Percentiles rank a stretch among this genome's conserved stretches.
Evolutionary conservation across 2,113 vertebrate genomes (phyloP).

Genomic region (Tetraodon nigroviridis): DNA sequence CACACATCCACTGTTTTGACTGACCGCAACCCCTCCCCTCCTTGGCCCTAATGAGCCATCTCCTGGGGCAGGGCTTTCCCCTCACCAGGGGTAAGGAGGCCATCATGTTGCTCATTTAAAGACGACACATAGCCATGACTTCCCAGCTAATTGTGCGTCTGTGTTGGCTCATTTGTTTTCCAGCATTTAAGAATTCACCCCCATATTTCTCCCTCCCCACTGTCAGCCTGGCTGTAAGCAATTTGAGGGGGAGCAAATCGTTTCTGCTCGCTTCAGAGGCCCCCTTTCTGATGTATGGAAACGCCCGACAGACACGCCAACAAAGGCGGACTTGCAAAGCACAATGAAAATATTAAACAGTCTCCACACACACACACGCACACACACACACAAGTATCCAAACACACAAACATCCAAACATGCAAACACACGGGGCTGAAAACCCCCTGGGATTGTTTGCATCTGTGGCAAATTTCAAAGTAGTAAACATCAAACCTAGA

Average conservation of each 20-base stretch:
- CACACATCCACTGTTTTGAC: slow-evolving; percentile 59
- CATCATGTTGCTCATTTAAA: slow-evolving; percentile 87
- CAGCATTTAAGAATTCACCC: slow-evolving; percentile 81
- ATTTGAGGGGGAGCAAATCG: slow-evolving; percentile 69
- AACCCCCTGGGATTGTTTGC: slow-evolving; percentile 66
- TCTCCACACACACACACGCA: slow-evolving; percentile 14
- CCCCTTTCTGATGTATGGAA: slow-evolving; percentile 53
- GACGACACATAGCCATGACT: slow-evolving; percentile 81
- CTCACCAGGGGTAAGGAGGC: slow-evolving; percentile 82
- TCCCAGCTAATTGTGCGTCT: slow-evolving; percentile 81
- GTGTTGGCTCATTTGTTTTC: slow-evolving; percentile 82
- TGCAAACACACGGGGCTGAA: slow-evolving; percentile 7
- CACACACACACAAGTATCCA: slow-evolving; percentile 35
- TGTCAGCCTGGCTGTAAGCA: slow-evolving; percentile 75
- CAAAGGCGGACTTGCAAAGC: slow-evolving; percentile 39
- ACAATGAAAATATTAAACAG: slow-evolving; percentile 50
- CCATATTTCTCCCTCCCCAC: slow-evolving; percentile 67
- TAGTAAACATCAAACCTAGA: slow-evolving; percentile 73
- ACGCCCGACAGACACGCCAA: slow-evolving; percentile 38
- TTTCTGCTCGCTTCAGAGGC: slow-evolving; percentile 68
- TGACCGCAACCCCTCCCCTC: slow-evolving; percentile 46
- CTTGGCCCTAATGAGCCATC: slow-evolving; percentile 81
- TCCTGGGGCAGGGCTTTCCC: slow-evolving; percentile 77
- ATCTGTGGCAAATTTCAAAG: slow-evolving; percentile 78
- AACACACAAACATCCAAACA: slow-evolving; percentile 38